Conservation (phyloP, 2,888 invertebrate genomes). For the Brachylomia viminalis region DNA sequence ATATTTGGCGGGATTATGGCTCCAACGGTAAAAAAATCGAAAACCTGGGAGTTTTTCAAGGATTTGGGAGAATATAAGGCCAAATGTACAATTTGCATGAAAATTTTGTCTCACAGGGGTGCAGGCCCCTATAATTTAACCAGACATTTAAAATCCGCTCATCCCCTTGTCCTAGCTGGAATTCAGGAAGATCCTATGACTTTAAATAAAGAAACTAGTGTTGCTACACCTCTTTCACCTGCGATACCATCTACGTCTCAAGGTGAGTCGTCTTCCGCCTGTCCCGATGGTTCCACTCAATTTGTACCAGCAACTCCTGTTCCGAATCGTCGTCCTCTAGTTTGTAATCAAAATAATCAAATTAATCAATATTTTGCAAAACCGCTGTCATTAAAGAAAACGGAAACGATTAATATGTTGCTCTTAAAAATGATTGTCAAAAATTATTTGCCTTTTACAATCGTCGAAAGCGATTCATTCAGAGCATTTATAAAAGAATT, state of each 20-base stretch:
- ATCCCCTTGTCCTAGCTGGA: conserved; percentile 40
- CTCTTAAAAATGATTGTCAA: conserved; percentile 17
- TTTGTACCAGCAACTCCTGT: neutral
- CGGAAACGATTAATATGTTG: conserved; percentile 5
- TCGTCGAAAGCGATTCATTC: conserved; percentile 34
- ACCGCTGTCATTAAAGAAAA: conserved; percentile 23
- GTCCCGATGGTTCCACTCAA: conserved; percentile 9
- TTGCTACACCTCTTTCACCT: conserved; percentile 37
- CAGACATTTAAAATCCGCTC: conserved; percentile 17
- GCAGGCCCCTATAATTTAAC: conserved; percentile 26
- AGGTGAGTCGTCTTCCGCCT: conserved; percentile 10
- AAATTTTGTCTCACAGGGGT: conserved; percentile 9
- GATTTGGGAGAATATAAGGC: conserved; percentile 18
- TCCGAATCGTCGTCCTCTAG: conserved; percentile 15
- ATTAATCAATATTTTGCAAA: conserved; percentile 21
- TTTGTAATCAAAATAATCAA: neutral
- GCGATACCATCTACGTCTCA: conserved; percentile 28
- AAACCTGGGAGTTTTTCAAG: conserved; percentile 7
- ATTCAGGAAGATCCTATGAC: conserved; percentile 24
- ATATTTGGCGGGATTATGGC: conserved; percentile 1
- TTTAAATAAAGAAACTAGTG: conserved; percentile 9
- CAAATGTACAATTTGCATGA: conserved; percentile 16
- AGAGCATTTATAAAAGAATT: conserved; percentile 14
- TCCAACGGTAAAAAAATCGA: conserved; percentile 21
- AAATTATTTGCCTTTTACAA: conserved; percentile 28